These are phyloP conservation scores for Drosophila asahinai DNA, from an alignment of 1,140 invertebrate genomes.

Conservation along the genomic window DNA sequence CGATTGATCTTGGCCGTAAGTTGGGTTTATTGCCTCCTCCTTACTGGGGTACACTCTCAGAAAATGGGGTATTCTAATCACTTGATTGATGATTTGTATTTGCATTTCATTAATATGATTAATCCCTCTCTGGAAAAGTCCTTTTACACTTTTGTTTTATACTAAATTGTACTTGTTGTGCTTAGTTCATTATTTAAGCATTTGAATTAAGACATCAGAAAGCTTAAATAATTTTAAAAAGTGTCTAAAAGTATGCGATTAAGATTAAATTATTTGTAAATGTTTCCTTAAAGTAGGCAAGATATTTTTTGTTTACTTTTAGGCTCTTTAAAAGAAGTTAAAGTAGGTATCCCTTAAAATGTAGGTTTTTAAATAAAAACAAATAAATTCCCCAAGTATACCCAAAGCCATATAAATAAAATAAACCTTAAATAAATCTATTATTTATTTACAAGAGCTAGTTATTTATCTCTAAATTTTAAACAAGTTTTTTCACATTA, in stretches of 20 bases:
- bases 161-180: background rate
- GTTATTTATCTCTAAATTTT: too few species aligned
- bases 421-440: background rate
- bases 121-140: too few species aligned
- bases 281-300: background rate
- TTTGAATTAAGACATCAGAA: accelerated
- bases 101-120: background rate
- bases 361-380: background rate
- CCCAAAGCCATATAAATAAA: background rate
- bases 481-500: background rate
- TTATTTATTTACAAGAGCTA: background rate
- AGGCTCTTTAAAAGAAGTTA: background rate
- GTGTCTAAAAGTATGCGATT: background rate
- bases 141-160: background rate
- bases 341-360: background rate
- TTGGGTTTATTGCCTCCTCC: slow-evolving; percentile 50
- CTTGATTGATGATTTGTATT: slow-evolving; percentile 8
- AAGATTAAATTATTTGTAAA: background rate
- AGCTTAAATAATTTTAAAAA: background rate
- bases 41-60: slow-evolving; percentile 1
- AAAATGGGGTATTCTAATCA: slow-evolving; percentile 9
- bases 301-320: background rate
- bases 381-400: background rate
- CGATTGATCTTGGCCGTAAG: slow-evolving; percentile 76
- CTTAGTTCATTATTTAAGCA: background rate